Conservation (phyloP, 2,888 invertebrate genomes). For the Vesta saturnalis region DNA sequence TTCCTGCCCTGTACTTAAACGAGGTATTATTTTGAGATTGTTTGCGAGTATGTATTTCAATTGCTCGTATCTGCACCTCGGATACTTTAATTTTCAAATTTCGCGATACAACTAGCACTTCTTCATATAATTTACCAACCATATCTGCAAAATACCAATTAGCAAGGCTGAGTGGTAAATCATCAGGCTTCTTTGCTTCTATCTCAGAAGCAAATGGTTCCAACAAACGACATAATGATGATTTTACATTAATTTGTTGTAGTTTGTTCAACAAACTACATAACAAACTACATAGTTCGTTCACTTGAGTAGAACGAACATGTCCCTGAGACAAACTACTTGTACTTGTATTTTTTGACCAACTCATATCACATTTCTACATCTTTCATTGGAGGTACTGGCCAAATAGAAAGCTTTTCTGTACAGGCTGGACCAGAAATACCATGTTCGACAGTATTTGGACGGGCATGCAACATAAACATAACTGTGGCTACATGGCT, state of each 20-base stretch:
- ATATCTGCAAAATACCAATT: conserved; percentile 2
- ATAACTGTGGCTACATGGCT: conserved; percentile 13
- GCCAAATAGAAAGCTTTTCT: conserved; percentile 10
- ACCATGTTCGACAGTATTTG: neutral
- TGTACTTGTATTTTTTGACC: neutral
- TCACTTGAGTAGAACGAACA: neutral
- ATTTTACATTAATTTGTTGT: neutral
- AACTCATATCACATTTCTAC: conserved; percentile 2
- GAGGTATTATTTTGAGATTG: conserved; percentile 14
- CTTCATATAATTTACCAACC: conserved; percentile 5
- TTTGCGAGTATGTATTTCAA: neutral
- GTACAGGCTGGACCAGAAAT: conserved; percentile 3
- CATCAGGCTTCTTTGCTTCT: conserved; percentile 1
- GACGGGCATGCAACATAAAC: conserved; percentile 1
- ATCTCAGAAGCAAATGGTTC: conserved; percentile 7
- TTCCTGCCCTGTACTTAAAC: conserved; percentile 13
- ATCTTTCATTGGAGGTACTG: conserved; percentile 11
- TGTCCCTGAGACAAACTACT: conserved; percentile 6
- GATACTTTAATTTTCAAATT: neutral
- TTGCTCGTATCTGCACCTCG: neutral
- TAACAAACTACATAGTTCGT: too few species aligned
- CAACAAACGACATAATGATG: neutral
- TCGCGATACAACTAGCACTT: neutral
- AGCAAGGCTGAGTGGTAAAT: conserved; percentile 5
- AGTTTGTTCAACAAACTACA: neutral